A percentile compares a stretch with the other conserved stretches of the same genome.
phyloP scores from a whole-genome alignment of 2,113 vertebrate species.

The Cinclus cinclus region DNA sequence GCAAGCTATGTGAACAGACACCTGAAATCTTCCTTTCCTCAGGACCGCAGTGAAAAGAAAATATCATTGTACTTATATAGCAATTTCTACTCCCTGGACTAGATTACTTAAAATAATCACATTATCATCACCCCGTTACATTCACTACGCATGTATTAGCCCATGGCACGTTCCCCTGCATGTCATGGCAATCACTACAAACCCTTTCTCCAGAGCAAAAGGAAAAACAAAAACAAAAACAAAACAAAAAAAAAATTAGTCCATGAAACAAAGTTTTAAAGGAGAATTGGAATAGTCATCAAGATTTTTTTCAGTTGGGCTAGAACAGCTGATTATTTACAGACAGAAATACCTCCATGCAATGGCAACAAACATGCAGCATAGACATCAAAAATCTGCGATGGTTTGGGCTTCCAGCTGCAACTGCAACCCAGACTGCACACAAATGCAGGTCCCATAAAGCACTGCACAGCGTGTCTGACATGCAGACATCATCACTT shows the following conservation, averaged over 20 bases:
- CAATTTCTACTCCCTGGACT: background rate
- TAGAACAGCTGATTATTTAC: background rate
- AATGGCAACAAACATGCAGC: background rate
- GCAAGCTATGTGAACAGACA: background rate
- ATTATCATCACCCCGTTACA: background rate
- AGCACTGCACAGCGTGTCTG: background rate
- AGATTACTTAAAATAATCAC: background rate
- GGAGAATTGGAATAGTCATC: background rate
- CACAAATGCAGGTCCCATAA: background rate
- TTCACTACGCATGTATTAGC: rapidly evolving
- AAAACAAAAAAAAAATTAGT: background rate
- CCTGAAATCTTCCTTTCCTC: background rate
- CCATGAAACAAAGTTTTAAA: background rate
- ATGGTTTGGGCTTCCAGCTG: background rate
- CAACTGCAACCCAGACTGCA: background rate
- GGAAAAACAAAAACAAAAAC: background rate
- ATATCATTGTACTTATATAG: rapidly evolving
- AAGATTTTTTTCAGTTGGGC: background rate
- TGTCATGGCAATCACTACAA: background rate
- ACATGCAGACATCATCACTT: rapidly evolving
- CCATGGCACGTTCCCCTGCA: rapidly evolving
- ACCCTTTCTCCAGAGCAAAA: background rate
- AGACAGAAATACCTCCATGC: background rate
- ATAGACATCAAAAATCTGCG: background rate
- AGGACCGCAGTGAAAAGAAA: background rate